Evolutionary conservation across 2,797 vertebrate genomes (phyloP).

Genomic region (Pangasius djambal): DNA sequence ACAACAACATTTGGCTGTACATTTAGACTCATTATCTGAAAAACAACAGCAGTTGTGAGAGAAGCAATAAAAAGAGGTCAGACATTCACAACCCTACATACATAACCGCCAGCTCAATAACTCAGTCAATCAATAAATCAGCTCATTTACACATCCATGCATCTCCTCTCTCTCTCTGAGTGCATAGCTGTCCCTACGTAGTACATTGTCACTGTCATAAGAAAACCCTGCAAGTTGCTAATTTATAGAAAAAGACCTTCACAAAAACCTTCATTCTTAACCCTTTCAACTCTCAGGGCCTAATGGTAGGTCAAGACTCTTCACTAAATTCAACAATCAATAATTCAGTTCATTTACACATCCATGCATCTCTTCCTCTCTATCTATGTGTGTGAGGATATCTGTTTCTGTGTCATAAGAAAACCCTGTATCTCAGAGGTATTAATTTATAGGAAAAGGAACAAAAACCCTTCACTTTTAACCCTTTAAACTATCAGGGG

Average conservation of each 20-base stretch:
- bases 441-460: not conserved
- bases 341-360: not conserved
- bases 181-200: not conserved
- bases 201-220: not conserved
- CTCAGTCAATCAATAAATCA: conserved; percentile 32
- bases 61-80: not conserved
- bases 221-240: not conserved
- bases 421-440: not conserved
- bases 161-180: not conserved
- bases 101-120: conserved; percentile 38
- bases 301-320: not conserved
- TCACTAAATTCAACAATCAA: conserved; percentile 21
- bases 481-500: not conserved
- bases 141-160: not conserved
- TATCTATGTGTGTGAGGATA: not conserved
- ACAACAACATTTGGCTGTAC: conserved; percentile 29
- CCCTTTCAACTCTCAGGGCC: not conserved
- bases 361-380: not conserved
- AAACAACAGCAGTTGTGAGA: conserved; percentile 12
- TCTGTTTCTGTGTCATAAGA: not conserved
- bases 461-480: not conserved
- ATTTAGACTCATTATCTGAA: conserved; percentile 15
- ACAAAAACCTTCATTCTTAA: not conserved
- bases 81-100: conserved; percentile 21
- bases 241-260: not conserved